phyloP scores from a whole-genome alignment of 2,113 vertebrate species.

The Zapus hudsonius region DNA sequence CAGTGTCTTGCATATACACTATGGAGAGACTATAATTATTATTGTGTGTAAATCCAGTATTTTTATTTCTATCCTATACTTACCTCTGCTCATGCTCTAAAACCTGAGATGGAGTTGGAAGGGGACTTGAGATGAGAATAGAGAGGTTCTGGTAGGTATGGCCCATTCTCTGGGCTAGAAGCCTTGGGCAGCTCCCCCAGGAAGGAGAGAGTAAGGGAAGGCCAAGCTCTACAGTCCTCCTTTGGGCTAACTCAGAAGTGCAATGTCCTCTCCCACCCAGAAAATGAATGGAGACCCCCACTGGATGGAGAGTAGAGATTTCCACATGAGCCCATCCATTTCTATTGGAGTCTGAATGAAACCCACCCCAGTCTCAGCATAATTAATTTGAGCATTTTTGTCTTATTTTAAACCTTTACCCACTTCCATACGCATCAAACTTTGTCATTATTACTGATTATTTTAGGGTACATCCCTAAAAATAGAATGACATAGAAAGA shows the following conservation, averaged over 20 bases:
- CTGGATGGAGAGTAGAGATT: neutral
- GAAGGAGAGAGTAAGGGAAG: neutral
- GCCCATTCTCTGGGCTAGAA: neutral
- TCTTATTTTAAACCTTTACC: neutral
- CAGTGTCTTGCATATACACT: neutral
- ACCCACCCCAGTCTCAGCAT: neutral
- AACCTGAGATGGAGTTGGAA: neutral
- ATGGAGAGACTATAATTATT: neutral
- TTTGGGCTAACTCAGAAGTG: neutral
- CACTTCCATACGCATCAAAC: neutral
- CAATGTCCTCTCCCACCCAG: neutral
- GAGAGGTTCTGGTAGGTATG: neutral
- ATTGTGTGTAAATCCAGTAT: neutral
- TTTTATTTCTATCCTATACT: neutral
- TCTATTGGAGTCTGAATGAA: neutral
- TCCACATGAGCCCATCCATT: neutral
- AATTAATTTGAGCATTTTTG: neutral
- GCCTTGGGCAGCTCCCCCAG: neutral
- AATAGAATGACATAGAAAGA: neutral
- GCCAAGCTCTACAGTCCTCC: neutral
- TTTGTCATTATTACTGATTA: neutral
- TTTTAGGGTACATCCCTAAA: neutral
- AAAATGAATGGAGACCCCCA: neutral
- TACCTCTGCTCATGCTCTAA: neutral
- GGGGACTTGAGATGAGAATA: constrained; percentile 55